Evolutionary conservation across 2,797 vertebrate species (phyloP), one percentile per base, ranked within the genome.

Genomic region (Naso thynnoides): DNA sequence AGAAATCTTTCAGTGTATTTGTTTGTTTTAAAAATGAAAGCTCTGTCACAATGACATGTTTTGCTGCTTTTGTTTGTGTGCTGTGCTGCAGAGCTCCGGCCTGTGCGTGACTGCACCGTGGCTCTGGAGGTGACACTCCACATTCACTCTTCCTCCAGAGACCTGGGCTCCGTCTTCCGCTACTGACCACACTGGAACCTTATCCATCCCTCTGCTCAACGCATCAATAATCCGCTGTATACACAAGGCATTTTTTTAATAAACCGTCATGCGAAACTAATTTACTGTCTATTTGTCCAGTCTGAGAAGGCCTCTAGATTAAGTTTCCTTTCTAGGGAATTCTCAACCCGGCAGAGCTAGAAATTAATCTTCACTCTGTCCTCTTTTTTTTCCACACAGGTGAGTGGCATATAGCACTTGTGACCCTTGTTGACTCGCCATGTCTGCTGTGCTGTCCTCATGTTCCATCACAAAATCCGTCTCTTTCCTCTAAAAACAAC

Each of bases 211-310:
- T 85, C 76, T 79, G 86, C 85, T 87, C 79, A 5, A 86, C 74
- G 87, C 88, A 91, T 89, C 90, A 92, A 92, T 88, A 91, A 90
- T 83, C 87, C 47, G 81, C 83, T 92, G 88, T 93, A 84, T 92
- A 92, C 84, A 91, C 92, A 93, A 86, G 82, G 48, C 83, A 85
- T 89, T 82, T 87, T 90, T 91, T 93, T 91, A 92, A 92, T 91
- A 93, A 93, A 87, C 78, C 33, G 68, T 93, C 92, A 94, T 93
- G 91, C 83, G 85, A 94, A 93, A 92, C 93, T 92, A 93, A 94
- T 94, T 92, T 93, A 89, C 89, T 92, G 93, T 94, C 89, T 95
- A 91, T 95, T 95, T 95, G 90, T 94, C 89, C 91, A 92, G 90
- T 88, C 86, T 74, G 86, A 87, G 83, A 89, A 88, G 84, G 90